Conservation (phyloP, 2,888 invertebrate species). For the Tortricodes alternella region DNA sequence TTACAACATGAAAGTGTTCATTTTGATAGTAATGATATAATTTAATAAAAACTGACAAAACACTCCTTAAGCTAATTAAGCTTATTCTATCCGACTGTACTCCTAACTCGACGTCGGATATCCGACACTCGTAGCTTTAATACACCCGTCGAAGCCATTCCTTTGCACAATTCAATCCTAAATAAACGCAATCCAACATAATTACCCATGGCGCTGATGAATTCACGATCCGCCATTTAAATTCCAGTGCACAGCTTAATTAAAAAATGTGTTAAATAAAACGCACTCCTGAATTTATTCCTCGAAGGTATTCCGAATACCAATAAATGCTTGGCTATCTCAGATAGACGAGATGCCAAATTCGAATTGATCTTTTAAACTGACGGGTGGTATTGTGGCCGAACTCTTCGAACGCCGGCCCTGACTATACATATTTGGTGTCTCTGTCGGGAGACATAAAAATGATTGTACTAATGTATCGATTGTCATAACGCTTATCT, state of each 20-base stretch:
- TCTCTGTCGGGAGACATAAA: too few relatives aligned
- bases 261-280: slow-evolving; percentile 56
- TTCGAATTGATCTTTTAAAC: slow-evolving; percentile 79
- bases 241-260: slow-evolving; percentile 60
- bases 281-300: slow-evolving; percentile 39
- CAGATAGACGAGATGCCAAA: slow-evolving; percentile 67
- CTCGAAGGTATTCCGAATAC: slow-evolving; percentile 29
- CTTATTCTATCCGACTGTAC: slow-evolving; percentile 51
- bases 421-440: too few relatives aligned
- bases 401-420: slow-evolving; percentile 44
- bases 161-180: slow-evolving; percentile 72
- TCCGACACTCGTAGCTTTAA: slow-evolving; percentile 74
- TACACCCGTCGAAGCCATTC: slow-evolving; percentile 56
- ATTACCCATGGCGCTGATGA: slow-evolving; percentile 75
- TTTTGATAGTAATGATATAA: too few relatives aligned
- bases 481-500: too few relatives aligned
- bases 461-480: too few relatives aligned
- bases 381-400: slow-evolving; percentile 76
- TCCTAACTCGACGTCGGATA: slow-evolving; percentile 68
- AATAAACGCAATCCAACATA: slow-evolving; percentile 72
- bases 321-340: slow-evolving; percentile 48
- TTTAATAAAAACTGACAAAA: too few relatives aligned
- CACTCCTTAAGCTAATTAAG: neutral
- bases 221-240: slow-evolving; percentile 62
- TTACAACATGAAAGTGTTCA: neutral